Conservation (phyloP, 2,113 vertebrate species). For the Lichenostomus cassidix region DNA sequence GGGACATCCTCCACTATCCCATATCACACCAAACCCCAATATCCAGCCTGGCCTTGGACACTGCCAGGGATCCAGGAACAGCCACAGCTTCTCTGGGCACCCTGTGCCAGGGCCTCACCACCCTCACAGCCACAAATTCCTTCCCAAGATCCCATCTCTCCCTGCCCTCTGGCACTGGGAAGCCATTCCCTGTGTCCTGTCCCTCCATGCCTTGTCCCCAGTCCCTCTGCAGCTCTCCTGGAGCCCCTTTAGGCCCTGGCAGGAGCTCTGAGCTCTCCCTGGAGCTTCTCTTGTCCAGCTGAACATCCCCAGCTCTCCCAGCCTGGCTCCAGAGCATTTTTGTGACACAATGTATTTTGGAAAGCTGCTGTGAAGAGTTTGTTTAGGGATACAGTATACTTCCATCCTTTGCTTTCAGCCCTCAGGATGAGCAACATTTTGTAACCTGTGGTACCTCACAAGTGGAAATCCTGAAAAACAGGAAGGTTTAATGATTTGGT, state of each 20-base stretch:
- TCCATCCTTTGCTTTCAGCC: not conserved
- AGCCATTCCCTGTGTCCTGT: not conserved
- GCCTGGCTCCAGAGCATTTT: not conserved
- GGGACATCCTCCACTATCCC: rapidly evolving
- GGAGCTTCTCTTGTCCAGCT: not conserved
- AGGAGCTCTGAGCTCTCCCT: not conserved
- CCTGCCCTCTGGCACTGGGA: not conserved
- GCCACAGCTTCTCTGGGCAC: not conserved
- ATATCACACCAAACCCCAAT: rapidly evolving
- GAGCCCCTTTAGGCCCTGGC: not conserved
- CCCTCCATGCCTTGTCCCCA: not conserved
- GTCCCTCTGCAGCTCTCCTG: not conserved
- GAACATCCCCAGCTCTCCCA: rapidly evolving
- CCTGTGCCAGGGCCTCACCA: not conserved
- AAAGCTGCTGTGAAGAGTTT: not conserved
- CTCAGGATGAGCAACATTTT: rapidly evolving
- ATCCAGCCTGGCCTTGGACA: rapidly evolving
- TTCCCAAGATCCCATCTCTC: rapidly evolving
- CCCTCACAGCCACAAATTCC: rapidly evolving
- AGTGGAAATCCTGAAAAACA: not conserved
- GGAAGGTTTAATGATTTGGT: not conserved
- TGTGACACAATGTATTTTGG: not conserved
- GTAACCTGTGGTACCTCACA: not conserved
- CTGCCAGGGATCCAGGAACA: not conserved
- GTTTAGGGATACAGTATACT: not conserved